A percentile compares a stretch with the other conserved stretches of the same genome.
These are phyloP conservation scores for Hedya salicella DNA, from an alignment of 2,888 invertebrate genomes.

Conservation along the genomic window DNA sequence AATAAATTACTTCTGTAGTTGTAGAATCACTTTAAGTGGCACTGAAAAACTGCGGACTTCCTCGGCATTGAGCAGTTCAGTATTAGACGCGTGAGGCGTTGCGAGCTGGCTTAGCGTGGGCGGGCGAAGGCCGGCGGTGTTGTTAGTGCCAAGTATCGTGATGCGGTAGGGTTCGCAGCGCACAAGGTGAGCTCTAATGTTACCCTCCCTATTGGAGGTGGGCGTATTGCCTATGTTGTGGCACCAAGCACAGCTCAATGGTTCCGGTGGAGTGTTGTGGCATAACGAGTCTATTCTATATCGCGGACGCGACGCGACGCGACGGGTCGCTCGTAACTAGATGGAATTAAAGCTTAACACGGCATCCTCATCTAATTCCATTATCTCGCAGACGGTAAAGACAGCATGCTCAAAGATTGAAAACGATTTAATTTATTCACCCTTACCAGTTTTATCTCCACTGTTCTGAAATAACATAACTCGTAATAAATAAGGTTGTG, in stretches of 20 bases:
- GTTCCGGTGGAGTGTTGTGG: slow-evolving; percentile 72
- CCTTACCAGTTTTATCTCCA: slow-evolving; percentile 69
- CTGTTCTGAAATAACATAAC: slow-evolving; percentile 68
- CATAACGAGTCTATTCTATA: slow-evolving; percentile 64
- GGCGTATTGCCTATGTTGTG: slow-evolving; percentile 83
- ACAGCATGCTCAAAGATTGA: slow-evolving; percentile 70
- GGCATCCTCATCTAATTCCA: slow-evolving; percentile 57
- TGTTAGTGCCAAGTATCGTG: slow-evolving; percentile 65
- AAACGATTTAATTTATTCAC: slow-evolving; percentile 60
- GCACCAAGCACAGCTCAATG: slow-evolving; percentile 82
- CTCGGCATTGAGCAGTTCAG: slow-evolving; percentile 47
- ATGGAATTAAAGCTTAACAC: slow-evolving; percentile 60
- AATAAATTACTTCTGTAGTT: slow-evolving; percentile 83
- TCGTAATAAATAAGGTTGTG: slow-evolving; percentile 82
- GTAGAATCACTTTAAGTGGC: slow-evolving; percentile 77
- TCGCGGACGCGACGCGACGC: slow-evolving; percentile 56
- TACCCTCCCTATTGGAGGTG: slow-evolving; percentile 85
- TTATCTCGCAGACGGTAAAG: slow-evolving; percentile 61
- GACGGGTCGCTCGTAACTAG: slow-evolving; percentile 60
- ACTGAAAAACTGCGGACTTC: slow-evolving; percentile 57
- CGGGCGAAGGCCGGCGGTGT: slow-evolving; percentile 52
- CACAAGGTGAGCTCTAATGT: slow-evolving; percentile 84
- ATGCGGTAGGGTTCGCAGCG: slow-evolving; percentile 82
- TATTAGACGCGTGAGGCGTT: slow-evolving; percentile 23
- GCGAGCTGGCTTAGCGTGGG: slow-evolving; percentile 31